Percentiles rank a stretch among this genome's conserved stretches.
Conservation (phyloP, 1,140 invertebrate genomes). For the Trissolcus basalis region DNA sequence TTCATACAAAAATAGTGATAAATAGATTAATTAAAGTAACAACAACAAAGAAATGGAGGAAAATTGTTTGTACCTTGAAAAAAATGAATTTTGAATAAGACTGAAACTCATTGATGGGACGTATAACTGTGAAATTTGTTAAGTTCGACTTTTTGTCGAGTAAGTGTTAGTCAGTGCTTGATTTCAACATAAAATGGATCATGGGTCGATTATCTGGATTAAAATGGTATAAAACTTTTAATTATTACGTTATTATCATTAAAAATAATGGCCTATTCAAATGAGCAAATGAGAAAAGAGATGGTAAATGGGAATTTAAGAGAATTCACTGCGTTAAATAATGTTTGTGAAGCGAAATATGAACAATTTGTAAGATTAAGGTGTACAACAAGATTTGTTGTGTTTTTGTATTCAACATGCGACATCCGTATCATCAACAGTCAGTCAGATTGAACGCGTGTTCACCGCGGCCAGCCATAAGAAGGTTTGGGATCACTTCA, state of each 20-base stretch:
- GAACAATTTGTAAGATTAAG: constrained; percentile 62
- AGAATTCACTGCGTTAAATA: not conserved
- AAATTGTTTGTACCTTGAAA: too few relatives aligned
- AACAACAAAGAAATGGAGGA: too few relatives aligned
- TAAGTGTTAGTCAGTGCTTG: constrained; percentile 53
- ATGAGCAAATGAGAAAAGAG: not conserved
- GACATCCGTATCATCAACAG: constrained; percentile 81
- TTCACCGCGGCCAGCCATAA: constrained; percentile 95
- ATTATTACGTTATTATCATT: not conserved
- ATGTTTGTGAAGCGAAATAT: constrained; percentile 50
- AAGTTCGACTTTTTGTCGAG: constrained; percentile 38
- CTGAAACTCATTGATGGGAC: constrained; percentile 18
- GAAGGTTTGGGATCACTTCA: constrained; percentile 99
- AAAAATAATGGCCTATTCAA: too few relatives aligned
- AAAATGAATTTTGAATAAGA: too few relatives aligned
- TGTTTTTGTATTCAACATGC: constrained; percentile 76
- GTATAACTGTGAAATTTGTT: constrained; percentile 32
- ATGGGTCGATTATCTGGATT: constrained; percentile 33
- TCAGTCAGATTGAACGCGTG: constrained; percentile 98
- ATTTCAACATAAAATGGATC: constrained; percentile 34
- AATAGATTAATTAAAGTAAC: not conserved
- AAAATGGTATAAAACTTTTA: constrained; percentile 27
- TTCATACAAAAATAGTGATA: too few relatives aligned
- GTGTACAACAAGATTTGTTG: constrained; percentile 76
- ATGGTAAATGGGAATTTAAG: not conserved